phyloP scores from a whole-genome alignment of 2,113 vertebrate genomes.

The Myanophis thanlyinensis region DNA sequence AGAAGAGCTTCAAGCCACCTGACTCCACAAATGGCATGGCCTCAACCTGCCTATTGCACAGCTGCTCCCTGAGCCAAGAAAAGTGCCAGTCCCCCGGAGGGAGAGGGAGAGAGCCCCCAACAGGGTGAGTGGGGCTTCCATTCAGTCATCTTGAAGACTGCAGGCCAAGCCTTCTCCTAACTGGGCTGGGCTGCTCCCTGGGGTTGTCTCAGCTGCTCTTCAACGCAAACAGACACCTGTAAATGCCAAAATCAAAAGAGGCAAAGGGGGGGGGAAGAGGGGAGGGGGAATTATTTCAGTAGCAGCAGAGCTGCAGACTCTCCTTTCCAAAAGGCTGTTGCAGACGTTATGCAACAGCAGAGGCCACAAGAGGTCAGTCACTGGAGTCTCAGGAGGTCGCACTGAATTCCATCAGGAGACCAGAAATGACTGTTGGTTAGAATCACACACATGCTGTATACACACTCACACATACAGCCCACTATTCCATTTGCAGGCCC shows the following conservation, averaged over 20 bases:
- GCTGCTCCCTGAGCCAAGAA: constrained; percentile 62
- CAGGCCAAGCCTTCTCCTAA: background rate
- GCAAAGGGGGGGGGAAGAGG: too few relatives aligned
- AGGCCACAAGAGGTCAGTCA: background rate
- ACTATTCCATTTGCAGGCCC: background rate
- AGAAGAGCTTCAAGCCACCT: constrained; percentile 9
- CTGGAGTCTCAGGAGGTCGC: background rate
- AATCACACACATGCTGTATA: background rate
- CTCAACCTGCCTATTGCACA: constrained; percentile 50
- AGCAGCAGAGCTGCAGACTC: background rate
- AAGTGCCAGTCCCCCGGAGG: constrained; percentile 64
- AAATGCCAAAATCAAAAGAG: background rate
- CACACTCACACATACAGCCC: background rate
- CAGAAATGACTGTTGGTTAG: background rate
- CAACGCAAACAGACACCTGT: background rate
- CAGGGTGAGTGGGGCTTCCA: constrained; percentile 41
- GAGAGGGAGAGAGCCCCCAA: constrained; percentile 14
- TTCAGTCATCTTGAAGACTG: constrained; percentile 42
- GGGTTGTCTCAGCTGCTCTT: background rate
- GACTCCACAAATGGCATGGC: background rate
- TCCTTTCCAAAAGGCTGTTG: background rate
- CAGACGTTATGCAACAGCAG: background rate
- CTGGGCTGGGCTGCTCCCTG: background rate
- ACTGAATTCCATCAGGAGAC: background rate
- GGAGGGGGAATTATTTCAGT: background rate